These are phyloP conservation scores for Cotesia chilonis DNA, from an alignment of 1,140 invertebrate genomes.

Conservation along the genomic window DNA sequence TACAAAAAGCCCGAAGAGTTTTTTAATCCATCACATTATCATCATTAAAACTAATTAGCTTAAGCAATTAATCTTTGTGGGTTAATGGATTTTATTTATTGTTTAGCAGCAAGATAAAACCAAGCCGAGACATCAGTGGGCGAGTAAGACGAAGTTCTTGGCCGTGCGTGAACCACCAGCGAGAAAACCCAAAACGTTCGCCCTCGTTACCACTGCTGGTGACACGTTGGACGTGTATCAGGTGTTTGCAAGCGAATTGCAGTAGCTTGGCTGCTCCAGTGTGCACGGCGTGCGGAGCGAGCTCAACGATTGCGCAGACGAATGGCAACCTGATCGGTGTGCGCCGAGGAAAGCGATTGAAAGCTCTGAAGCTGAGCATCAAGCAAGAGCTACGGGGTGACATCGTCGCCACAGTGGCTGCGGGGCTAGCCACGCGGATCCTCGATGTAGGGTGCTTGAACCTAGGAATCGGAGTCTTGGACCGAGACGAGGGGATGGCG, in stretches of 20 bases:
- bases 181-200: constrained; percentile 48
- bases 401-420: constrained; percentile 50
- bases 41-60: no score
- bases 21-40: no score
- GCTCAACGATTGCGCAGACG: constrained; percentile 56
- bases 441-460: constrained; percentile 49
- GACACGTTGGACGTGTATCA: constrained; percentile 62
- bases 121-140: constrained; percentile 15
- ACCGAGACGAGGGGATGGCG: constrained; percentile 55
- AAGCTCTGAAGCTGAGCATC: constrained; percentile 52
- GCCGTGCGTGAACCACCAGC: constrained; percentile 45
- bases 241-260: constrained; percentile 59
- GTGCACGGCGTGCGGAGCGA: constrained; percentile 61
- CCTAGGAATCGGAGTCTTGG: constrained; percentile 39
- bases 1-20: background rate
- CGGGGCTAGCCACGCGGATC: constrained; percentile 49
- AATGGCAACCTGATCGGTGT: constrained; percentile 59
- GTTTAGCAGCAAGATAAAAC: constrained; percentile 50
- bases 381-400: constrained; percentile 48
- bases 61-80: background rate
- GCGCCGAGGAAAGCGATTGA: constrained; percentile 56
- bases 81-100: constrained; percentile 23
- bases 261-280: constrained; percentile 53
- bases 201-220: constrained; percentile 58
- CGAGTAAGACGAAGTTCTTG: constrained; percentile 50